These are phyloP conservation scores for Haliclona indistincta DNA, from an alignment of 37 sponge, comb jelly and placozoan genomes.

Conservation along the genomic window DNA sequence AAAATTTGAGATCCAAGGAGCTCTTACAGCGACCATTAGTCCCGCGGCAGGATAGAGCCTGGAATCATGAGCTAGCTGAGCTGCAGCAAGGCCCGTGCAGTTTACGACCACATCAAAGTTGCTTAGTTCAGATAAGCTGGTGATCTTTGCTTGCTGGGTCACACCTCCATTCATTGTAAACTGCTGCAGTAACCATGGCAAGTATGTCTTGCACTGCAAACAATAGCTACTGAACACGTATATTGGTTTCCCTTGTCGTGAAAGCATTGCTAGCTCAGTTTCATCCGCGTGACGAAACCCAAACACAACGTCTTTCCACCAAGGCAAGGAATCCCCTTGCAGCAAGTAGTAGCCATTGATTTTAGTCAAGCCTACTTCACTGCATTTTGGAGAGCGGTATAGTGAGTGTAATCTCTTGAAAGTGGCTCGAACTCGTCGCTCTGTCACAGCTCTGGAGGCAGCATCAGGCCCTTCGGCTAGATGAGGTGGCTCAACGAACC, in stretches of 20 bases:
- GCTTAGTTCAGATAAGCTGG: slow-evolving; percentile 30
- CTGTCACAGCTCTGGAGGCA: not conserved
- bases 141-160: slow-evolving; percentile 34
- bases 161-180: slow-evolving; percentile 32
- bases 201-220: slow-evolving; percentile 42
- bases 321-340: not conserved
- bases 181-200: slow-evolving; percentile 52
- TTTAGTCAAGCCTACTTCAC: slow-evolving; percentile 5
- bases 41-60: slow-evolving; percentile 55
- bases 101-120: slow-evolving; percentile 67
- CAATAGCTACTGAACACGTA: slow-evolving; percentile 12
- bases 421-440: not conserved
- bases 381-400: slow-evolving; percentile 5
- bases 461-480: not conserved
- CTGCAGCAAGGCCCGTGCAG: slow-evolving; percentile 79
- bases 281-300: slow-evolving; percentile 24
- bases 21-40: slow-evolving; percentile 54
- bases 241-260: not conserved
- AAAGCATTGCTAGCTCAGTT: not conserved
- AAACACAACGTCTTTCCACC: slow-evolving; percentile 35
- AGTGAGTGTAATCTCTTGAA: slow-evolving; percentile 15
- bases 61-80: slow-evolving; percentile 39
- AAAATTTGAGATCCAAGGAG: slow-evolving; percentile 73
- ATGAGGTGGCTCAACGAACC: slow-evolving; percentile 1
- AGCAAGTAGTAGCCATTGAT: not conserved